Evolutionary conservation across 1,140 invertebrate genomes (phyloP).

Genomic region (Patella vulgata): DNA sequence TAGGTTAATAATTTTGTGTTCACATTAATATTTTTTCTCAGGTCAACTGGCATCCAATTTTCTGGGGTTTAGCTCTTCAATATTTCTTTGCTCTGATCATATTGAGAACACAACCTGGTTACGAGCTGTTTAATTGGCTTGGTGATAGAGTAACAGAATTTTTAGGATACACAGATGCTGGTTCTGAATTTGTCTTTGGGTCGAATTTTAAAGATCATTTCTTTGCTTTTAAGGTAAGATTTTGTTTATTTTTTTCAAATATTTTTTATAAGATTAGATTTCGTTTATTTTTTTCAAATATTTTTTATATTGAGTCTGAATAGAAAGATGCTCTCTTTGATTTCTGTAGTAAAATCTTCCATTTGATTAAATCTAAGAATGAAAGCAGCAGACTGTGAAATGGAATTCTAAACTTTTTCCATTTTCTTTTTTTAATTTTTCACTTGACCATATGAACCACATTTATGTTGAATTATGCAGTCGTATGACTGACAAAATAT

Average conservation of each 20-base stretch:
- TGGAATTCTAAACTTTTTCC: too few species aligned
- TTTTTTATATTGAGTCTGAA: background rate
- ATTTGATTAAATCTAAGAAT: background rate
- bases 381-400: background rate
- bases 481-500: too few species aligned
- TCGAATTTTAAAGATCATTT: slow-evolving; percentile 62
- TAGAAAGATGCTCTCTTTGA: background rate
- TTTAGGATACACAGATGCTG: slow-evolving; percentile 79
- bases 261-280: background rate
- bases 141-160: slow-evolving; percentile 80
- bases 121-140: slow-evolving; percentile 81
- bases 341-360: background rate
- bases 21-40: too few species aligned
- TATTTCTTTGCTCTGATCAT: slow-evolving; percentile 87
- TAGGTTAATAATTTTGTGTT: too few species aligned
- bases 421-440: too few species aligned
- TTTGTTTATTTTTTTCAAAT: background rate
- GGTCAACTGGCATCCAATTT: slow-evolving; percentile 64
- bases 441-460: too few species aligned
- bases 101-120: slow-evolving; percentile 84
- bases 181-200: slow-evolving; percentile 88
- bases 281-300: background rate
- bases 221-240: slow-evolving; percentile 58
- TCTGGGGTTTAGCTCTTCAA: slow-evolving; percentile 83
- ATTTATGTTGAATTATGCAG: too few species aligned